These are phyloP conservation scores for Ypsolopha scabrella DNA, from an alignment of 2,888 invertebrate species.

Conservation along the genomic window DNA sequence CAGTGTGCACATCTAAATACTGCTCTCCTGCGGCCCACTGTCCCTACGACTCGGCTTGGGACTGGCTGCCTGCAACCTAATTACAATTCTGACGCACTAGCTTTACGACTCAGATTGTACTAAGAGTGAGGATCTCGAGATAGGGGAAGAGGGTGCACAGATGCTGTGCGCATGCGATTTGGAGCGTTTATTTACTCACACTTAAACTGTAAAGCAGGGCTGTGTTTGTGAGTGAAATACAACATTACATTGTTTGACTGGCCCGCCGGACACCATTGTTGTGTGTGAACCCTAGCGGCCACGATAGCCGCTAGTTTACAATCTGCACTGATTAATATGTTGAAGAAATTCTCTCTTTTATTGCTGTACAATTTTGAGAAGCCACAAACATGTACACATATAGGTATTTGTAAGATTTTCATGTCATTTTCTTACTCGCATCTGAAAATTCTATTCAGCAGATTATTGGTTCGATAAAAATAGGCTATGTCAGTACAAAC, in stretches of 20 bases:
- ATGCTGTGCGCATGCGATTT: conserved; percentile 67
- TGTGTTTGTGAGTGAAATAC: conserved; percentile 25
- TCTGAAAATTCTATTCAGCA: no score
- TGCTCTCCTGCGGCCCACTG: conserved; percentile 34
- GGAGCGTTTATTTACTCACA: conserved; percentile 25
- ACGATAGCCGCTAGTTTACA: conserved; percentile 33
- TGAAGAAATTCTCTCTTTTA: conserved; percentile 9
- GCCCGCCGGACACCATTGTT: conserved; percentile 47
- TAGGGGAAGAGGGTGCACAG: conserved; percentile 51
- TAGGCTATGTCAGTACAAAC: no score
- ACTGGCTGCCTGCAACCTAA: not conserved
- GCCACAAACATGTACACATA: no score
- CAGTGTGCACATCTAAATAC: conserved; percentile 59
- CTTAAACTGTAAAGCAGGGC: conserved; percentile 14
- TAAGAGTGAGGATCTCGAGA: conserved; percentile 15
- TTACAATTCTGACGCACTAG: conserved; percentile 12
- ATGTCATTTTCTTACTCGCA: no score
- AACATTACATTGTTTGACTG: conserved; percentile 43
- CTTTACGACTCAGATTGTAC: not conserved
- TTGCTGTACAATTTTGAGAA: not conserved
- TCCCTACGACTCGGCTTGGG: not conserved
- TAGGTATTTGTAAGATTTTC: no score
- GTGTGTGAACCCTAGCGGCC: conserved; percentile 25
- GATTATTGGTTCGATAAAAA: no score
- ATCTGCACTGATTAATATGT: conserved; percentile 35